Evolutionary conservation across 2,888 invertebrate species (phyloP), one percentile per base, ranked within the genome.

Genomic region (Erebia epiphron): DNA sequence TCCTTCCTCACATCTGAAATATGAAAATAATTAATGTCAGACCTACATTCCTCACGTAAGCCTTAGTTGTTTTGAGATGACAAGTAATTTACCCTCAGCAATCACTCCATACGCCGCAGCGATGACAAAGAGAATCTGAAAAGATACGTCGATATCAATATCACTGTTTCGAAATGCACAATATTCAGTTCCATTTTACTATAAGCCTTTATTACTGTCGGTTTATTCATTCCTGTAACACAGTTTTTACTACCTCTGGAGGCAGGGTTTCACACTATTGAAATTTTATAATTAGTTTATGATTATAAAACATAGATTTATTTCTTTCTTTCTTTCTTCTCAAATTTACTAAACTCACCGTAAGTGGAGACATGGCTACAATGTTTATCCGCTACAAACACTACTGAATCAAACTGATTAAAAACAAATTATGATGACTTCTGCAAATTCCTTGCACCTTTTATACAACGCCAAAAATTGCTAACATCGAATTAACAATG

Each of bases 401-500:
- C 77, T 75, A 83, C 82, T 80, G 76, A 79, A 83, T 82, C 82
- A 84, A 83, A 84, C 83, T 83, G 82, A 77, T 82, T 80, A 80
- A 75, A 83, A 69, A 83, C 79, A 66, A 84, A 86, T 52, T 67
- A 52, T 89, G 86, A 86, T 85, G 82, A 81, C 79, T 83, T 76
- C 78, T 75, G 79, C 80, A 78, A 82, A 83, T 79, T 82, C 77
- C 84, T 75, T 83, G 90, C 91, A 87, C 90, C 89, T 91, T 92
- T 85, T 91, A 92, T 92, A 92, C 88, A 85, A 82, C 84, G 80
- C 84, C 77, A 81, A 91, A 90, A 89, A 89, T 86, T 89, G 87
- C 88, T 90, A 84, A 86, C 88, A 89, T 83, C 82, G 76, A 86
- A 92, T 91, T 91, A 88, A 87, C 90, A 91, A 91, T 92, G 83